A percentile compares a stretch with the other conserved stretches of the same genome.
phyloP scores from a whole-genome alignment of 2,113 vertebrate genomes.

The Bubo blakistoni region DNA sequence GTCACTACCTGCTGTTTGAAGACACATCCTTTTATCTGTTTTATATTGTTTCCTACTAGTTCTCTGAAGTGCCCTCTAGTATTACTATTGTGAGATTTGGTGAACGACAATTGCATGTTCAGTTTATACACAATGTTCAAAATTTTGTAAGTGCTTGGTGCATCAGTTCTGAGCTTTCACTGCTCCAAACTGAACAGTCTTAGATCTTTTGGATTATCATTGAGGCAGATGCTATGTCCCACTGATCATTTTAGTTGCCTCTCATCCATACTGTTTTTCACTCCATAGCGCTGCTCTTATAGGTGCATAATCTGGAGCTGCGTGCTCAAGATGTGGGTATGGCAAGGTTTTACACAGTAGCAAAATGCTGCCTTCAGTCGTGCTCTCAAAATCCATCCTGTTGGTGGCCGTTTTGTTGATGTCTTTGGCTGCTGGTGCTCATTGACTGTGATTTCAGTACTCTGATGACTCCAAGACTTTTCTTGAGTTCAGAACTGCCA shows the following conservation, averaged over 20 bases:
- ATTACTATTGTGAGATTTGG: not conserved
- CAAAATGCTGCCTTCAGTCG: not conserved
- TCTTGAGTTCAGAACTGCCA: not conserved
- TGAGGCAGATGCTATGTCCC: not conserved
- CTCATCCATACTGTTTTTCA: not conserved
- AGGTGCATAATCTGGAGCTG: not conserved
- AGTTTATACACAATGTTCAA: not conserved
- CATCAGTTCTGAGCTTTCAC: not conserved
- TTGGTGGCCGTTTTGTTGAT: not conserved
- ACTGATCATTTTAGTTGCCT: not conserved
- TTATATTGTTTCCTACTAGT: not conserved
- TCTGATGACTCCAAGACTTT: not conserved
- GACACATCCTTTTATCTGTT: not conserved
- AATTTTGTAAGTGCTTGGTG: not conserved
- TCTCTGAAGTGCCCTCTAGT: not conserved
- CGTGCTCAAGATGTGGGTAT: not conserved
- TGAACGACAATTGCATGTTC: not conserved
- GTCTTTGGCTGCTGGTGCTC: not conserved
- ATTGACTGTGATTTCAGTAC: not conserved
- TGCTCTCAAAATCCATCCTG: not conserved
- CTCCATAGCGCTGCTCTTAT: not conserved
- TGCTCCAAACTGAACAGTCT: not conserved
- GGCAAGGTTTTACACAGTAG: not conserved
- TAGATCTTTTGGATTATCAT: not conserved
- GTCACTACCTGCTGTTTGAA: not conserved